Evolutionary conservation across 2,797 vertebrate genomes (phyloP).

Genomic region (Pitangus sulphuratus): DNA sequence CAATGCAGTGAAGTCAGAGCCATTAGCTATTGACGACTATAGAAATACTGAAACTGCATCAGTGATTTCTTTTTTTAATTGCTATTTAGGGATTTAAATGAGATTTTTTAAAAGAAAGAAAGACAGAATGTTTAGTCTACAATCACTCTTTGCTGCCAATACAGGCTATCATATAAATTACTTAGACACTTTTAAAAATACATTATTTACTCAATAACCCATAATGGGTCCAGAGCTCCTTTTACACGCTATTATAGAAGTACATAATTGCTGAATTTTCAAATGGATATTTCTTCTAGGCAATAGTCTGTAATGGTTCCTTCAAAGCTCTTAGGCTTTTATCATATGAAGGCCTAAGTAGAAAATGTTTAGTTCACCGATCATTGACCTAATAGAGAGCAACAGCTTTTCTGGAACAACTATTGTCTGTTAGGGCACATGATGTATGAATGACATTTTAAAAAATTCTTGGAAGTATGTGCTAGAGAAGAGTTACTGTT

Average conservation of each 20-base stretch:
- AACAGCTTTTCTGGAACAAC: slow-evolving; percentile 67
- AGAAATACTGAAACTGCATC: slow-evolving; percentile 64
- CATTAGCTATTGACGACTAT: slow-evolving; percentile 63
- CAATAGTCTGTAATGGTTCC: slow-evolving; percentile 75
- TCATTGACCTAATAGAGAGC: slow-evolving; percentile 75
- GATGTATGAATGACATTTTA: slow-evolving; percentile 42
- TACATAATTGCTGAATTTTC: slow-evolving; percentile 79
- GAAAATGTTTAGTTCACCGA: slow-evolving; percentile 77
- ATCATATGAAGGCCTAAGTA: slow-evolving; percentile 74
- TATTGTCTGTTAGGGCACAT: slow-evolving; percentile 56
- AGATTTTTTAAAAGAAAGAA: slow-evolving; percentile 58
- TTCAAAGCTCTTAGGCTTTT: slow-evolving; percentile 80
- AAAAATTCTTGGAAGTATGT: slow-evolving; percentile 64
- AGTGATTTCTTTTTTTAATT: slow-evolving; percentile 70
- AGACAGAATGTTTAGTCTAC: slow-evolving; percentile 68
- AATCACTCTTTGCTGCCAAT: slow-evolving; percentile 70
- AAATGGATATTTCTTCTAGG: slow-evolving; percentile 75
- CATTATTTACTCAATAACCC: slow-evolving; percentile 81
- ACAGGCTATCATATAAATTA: slow-evolving; percentile 75
- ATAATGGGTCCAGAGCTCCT: slow-evolving; percentile 76
- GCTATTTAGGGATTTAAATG: slow-evolving; percentile 70
- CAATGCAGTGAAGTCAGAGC: slow-evolving; percentile 26
- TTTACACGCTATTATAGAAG: slow-evolving; percentile 75
- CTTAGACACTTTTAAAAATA: slow-evolving; percentile 78
- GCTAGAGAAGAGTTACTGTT: slow-evolving; percentile 55